Conservation (phyloP, 2,113 vertebrate genomes). For the Rhegmatorhina hoffmannsi region DNA sequence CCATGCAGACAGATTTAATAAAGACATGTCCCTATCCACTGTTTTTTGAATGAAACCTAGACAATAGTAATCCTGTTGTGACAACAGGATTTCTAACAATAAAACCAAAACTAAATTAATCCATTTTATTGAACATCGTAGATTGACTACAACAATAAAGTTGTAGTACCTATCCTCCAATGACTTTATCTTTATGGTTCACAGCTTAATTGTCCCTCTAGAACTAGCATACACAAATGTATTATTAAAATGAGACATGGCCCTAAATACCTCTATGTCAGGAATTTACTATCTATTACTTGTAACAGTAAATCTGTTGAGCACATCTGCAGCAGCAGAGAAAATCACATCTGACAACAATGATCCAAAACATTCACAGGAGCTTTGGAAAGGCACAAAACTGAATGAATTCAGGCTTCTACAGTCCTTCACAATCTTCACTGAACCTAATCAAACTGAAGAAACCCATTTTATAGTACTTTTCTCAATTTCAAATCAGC, state of each 20-base stretch:
- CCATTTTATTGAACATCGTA: conserved; percentile 59
- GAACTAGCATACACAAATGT: conserved; percentile 47
- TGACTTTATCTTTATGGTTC: conserved; percentile 63
- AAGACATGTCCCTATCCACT: conserved; percentile 58
- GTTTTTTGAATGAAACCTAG: conserved; percentile 56
- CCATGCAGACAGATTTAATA: conserved; percentile 62
- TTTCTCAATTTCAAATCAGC: conserved; percentile 24
- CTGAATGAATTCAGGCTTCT: conserved; percentile 52
- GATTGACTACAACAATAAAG: conserved; percentile 61
- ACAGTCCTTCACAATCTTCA: conserved; percentile 26
- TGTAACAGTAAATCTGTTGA: conserved; percentile 54
- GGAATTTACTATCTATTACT: conserved; percentile 64
- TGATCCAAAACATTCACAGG: conserved; percentile 58
- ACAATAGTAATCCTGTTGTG: conserved; percentile 64
- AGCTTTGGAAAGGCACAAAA: conserved; percentile 33
- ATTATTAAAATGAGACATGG: conserved; percentile 66
- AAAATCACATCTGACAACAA: conserved; percentile 53
- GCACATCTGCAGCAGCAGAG: conserved; percentile 51
- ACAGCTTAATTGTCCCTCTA: conserved; percentile 56
- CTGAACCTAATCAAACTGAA: conserved; percentile 51
- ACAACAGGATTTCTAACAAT: neutral
- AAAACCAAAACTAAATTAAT: conserved; percentile 61
- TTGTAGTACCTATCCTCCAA: conserved; percentile 62
- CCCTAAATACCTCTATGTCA: conserved; percentile 48
- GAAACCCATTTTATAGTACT: conserved; percentile 43